Evolutionary conservation across 2,797 vertebrate species (phyloP), one percentile per base, ranked within the genome.

Genomic region (Microchirus variegatus): DNA sequence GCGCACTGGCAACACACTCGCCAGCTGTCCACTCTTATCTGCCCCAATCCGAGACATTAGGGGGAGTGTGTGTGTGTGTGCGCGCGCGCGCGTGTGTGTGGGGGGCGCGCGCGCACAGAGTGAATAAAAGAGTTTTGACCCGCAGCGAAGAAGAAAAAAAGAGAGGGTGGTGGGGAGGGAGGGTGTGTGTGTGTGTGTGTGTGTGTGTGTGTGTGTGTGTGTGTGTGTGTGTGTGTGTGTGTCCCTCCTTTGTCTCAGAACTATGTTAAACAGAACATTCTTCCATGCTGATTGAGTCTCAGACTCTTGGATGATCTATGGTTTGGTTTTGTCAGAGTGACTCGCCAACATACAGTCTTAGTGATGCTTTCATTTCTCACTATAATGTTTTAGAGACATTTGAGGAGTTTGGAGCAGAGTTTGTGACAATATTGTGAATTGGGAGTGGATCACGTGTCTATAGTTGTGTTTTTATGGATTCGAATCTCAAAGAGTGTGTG

Each of bases 1-100:
- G 92, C 87, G 94, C 95, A 94, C 95, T 95, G 96, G 95, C 95
- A 93, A 94, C 94, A 95, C 95, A 96, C 95, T 96, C 93, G 94
- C 97, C 97, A 99, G 96, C 97, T 99, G 97, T 98, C 97, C 95
- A 96, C 95, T 96, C 96, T 97, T 98, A 97, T 98, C 96, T 95
- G 90, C 92, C 90, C 93, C 92, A 92, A 94, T 95, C 91, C 93
- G 94, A 94, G 95, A 95, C 95, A 96, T 95, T 94, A 94, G 94
- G 94, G 94, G 95, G 95, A 90, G 94, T 92, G 90, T 94, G 94
- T 92, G 81, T 41, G 81, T 42, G 53, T 42, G 87, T 91, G 93
- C 57, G 64, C 41, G 86, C 90, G 93, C 38, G 43, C 22, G 86
- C 90, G 93, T 52, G 67, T 47, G 87, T 90, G 93, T 38, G 38